Evolutionary conservation across 2,888 invertebrate species (phyloP).

Genomic region (Brachyptera putata): DNA sequence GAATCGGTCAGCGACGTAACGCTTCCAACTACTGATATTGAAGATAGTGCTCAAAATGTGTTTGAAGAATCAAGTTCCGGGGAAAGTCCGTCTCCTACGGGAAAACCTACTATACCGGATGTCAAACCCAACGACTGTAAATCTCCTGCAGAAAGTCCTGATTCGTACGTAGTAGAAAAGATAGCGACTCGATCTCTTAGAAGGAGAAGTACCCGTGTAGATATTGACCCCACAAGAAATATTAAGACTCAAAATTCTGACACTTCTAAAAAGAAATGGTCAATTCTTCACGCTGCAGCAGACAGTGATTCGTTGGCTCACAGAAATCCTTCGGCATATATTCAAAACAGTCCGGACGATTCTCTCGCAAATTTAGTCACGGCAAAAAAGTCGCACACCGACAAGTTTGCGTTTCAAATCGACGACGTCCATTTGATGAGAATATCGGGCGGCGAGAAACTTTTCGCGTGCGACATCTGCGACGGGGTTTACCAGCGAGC

Average conservation of each 20-base stretch:
- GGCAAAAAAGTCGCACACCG: neutral
- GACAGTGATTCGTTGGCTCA: no score
- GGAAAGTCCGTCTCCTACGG: no score
- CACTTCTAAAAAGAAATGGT: no score
- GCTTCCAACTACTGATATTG: neutral
- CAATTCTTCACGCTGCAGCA: no score
- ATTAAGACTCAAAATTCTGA: neutral
- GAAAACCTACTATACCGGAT: no score
- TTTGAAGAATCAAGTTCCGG: neutral
- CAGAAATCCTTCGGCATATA: no score
- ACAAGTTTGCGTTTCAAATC: conserved; percentile 35
- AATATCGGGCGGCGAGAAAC: conserved; percentile 35
- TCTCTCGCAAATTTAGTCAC: no score
- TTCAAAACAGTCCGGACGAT: no score
- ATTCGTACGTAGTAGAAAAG: no score
- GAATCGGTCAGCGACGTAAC: no score
- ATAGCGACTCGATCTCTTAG: neutral
- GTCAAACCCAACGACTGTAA: no score
- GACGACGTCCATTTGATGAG: conserved; percentile 32
- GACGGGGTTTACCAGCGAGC: conserved; percentile 46
- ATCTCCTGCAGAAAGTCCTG: no score
- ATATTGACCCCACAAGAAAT: neutral
- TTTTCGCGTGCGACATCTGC: conserved; percentile 48
- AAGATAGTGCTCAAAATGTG: neutral
- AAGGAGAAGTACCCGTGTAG: neutral